phyloP scores from a whole-genome alignment of 2,797 vertebrate species.

The Aplochiton taeniatus region DNA sequence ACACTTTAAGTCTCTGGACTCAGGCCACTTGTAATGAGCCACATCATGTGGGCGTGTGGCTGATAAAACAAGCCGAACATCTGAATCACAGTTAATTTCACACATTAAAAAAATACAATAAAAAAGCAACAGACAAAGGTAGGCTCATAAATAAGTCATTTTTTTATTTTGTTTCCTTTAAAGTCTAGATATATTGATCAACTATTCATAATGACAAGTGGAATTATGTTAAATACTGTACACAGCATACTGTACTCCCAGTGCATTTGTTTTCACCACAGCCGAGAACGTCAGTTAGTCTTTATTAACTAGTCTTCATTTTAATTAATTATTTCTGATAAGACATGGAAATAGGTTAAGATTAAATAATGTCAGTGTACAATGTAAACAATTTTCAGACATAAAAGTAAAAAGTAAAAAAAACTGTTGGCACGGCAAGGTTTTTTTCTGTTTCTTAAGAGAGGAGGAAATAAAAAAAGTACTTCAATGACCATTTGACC shows the following conservation, averaged over 20 bases:
- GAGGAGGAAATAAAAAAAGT: constrained; percentile 48
- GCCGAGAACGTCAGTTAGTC: constrained; percentile 70
- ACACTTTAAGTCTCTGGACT: constrained; percentile 71
- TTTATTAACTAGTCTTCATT: constrained; percentile 89
- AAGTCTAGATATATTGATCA: constrained; percentile 83
- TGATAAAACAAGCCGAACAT: constrained; percentile 78
- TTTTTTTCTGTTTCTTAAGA: constrained; percentile 45
- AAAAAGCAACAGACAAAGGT: constrained; percentile 36
- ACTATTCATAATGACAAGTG: constrained; percentile 84
- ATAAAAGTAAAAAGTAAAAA: constrained; percentile 52
- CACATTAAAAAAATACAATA: constrained; percentile 52
- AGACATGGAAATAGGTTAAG: constrained; percentile 84
- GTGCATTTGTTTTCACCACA: constrained; percentile 91
- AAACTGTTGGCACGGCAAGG: constrained; percentile 51
- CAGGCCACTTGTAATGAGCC: constrained; percentile 73
- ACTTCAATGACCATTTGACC: constrained; percentile 73
- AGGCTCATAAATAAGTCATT: constrained; percentile 92
- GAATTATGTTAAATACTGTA: constrained; percentile 95
- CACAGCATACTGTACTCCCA: constrained; percentile 89
- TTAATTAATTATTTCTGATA: constrained; percentile 80
- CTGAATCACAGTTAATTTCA: constrained; percentile 62
- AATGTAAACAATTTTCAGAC: constrained; percentile 90
- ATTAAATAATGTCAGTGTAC: constrained; percentile 88
- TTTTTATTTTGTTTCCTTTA: constrained; percentile 87
- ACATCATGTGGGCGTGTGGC: constrained; percentile 73